Evolutionary conservation across 2,888 invertebrate genomes (phyloP), one percentile per base, ranked within the genome.

Genomic region (Autographa pulchrina): DNA sequence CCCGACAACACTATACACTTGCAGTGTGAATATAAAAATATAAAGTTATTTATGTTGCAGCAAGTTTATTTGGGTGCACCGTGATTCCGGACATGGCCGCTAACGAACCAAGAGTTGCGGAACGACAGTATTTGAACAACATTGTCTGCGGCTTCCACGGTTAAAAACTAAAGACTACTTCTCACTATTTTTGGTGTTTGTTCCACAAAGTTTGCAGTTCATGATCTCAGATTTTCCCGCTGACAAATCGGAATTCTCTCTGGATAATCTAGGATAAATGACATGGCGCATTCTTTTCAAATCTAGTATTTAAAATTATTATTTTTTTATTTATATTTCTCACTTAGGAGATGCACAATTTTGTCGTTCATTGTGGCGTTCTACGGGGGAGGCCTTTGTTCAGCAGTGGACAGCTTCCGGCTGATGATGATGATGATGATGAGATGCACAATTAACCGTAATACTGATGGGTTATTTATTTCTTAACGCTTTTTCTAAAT

Each of bases 41-140:
- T 62, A 68, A 67, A 69, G 60, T 77, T 80, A 80, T 82, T 83
- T 75, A 77, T 72, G 70, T 68, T 63, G 74, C 68, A 69, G 82
- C 72, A 83, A 85, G 82, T 75, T 85, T 88, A 86, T 88, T 88
- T 85, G 76, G 74, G 67, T 80, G 85, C 83, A 78, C 81, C 79
- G 85, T 85, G 85, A 87, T 89, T 89, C 85, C 60, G 84, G 74
- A 78, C 85, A 81, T 81, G 83, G 75, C 43, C 83, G 78, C 88
- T 91, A 91, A 91, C 91, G 90, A 91, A 90, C 88, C 89, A 84
- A 80, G 81, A 74, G 81, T 67, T 80, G 62, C 58, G 77, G 77
- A 82, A 77, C 80, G 81, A 74, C 76, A 82, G 82, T 90, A 86
- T 91, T 91, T 91, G 88, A 77, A 85, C 89, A 86, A 87, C 86